Base-by-base conservation (phyloP, 2,797 vertebrate genomes). In the Erpetoichthys calabaricus region DNA sequence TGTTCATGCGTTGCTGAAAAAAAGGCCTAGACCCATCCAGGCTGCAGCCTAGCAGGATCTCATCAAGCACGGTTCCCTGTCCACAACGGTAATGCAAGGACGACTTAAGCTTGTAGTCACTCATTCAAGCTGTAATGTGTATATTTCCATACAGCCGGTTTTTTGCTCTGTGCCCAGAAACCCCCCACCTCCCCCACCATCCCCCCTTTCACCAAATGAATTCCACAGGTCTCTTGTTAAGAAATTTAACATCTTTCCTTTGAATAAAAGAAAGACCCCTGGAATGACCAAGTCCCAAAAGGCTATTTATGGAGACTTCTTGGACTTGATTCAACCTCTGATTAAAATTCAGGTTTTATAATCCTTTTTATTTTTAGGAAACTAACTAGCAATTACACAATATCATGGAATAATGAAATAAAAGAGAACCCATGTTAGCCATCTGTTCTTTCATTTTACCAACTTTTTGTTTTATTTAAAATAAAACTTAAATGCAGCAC, bases 1-100 rank as follows among this genome's bases (percentile, higher is more conserved):
- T 81, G 77, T 73, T 81, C 73, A 79, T 69, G 75, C 67, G 1
- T 75, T 61, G 57, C 62, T 1, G 61, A 60, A 63, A 74, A 79
- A 70, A 75, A 63, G 71, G 67, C 52, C 42, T 60, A 75, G 70
- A 74, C 75, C 73, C 70, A 73, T 79, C 77, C 75, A 70, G 65
- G 59, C 70, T 72, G 63, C 0, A 44, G 68, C 74, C 67, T 75
- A 68, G 71, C 69, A 73, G 68, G 66, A 75, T 65, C 76, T 68
- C 67, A 56, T 62, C 70, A 70, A 68, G 67, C 42, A 3, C 58
- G 0, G 66, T 64, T 74, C 73, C 66, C 70, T 60, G 25, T 63
- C 56, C 76, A 65, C 74, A 67, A 56, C 3, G 55, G 25, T 25
- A 25, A 25, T 25, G 25, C 25, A 25, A 25, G 63, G 67, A 68